Conservation (phyloP, 2,888 invertebrate genomes). For the Trimorus sp. region DNA sequence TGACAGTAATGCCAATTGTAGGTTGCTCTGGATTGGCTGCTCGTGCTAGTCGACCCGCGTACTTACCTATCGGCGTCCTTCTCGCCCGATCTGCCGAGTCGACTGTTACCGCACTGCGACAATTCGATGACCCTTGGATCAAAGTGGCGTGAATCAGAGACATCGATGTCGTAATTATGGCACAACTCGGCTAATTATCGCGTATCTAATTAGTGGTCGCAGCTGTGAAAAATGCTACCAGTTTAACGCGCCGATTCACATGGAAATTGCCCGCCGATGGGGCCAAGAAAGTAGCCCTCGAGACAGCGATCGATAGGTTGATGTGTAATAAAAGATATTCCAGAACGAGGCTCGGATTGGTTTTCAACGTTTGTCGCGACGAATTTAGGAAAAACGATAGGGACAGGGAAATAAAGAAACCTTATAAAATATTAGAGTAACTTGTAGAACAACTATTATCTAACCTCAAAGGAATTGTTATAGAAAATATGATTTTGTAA, state of each 20-base stretch:
- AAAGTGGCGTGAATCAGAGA: constrained; percentile 43
- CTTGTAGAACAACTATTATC: too few species aligned
- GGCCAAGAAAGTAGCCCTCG: too few species aligned
- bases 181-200: constrained; percentile 40
- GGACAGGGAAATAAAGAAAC: too few species aligned
- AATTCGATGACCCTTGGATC: constrained; percentile 76
- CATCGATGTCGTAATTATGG: constrained; percentile 54
- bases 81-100: constrained; percentile 71
- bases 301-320: not conserved
- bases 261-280: constrained; percentile 17
- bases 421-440: too few species aligned
- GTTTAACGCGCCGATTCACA: constrained; percentile 23
- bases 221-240: constrained; percentile 5
- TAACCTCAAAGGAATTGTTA: too few species aligned
- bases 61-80: constrained; percentile 50
- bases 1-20: constrained; percentile 55
- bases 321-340: too few species aligned
- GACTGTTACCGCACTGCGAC: constrained; percentile 79
- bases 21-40: constrained; percentile 47
- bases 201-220: constrained; percentile 26
- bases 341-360: too few species aligned
- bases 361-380: too few species aligned
- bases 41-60: constrained; percentile 39
- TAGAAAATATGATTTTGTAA: too few species aligned
- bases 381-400: too few species aligned